Base-by-base conservation (phyloP, 2,888 invertebrate genomes). In the Philhelius pedissequus region DNA sequence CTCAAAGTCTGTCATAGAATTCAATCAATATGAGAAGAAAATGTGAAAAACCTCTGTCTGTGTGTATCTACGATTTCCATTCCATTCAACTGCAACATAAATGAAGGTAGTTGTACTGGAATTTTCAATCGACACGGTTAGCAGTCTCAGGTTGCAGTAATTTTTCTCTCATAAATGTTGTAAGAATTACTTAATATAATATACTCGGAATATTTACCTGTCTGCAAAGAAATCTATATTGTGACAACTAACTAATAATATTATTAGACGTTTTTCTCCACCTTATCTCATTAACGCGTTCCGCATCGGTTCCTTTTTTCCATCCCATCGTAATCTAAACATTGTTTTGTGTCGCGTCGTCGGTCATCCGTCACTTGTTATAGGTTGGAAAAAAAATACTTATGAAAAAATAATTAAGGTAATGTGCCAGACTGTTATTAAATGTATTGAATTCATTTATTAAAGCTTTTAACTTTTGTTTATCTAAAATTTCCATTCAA, bases 81-180 rank as follows among this genome's bases (percentile, higher is more conserved):
- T 56, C 13, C 6, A n/a, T 20, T 25, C 22, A 25, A 20, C 56
- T 11, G 4, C 32, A 35, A 35, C 32, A 30, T 20, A 32, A n/a
- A 27, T 38, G n/a, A 13, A 32, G 0, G 5, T 32, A 56, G 56
- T 56, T 56, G 32, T 56, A 13, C 35, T 56, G 32, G 35, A 56
- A 56, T 56, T 56, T 56, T 32, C 32, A 56, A 56, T 35, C 56
- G 56, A 56, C 56, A 56, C 32, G 56, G 56, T 56, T 56, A 32
- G 8, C 30, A 27, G 5, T 32, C 20, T 56, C 18, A 56, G 35
- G 56, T 56, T 56, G 56, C 20, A 32, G 13, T 4, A 32, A 20
- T 32, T 56, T 35, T 56, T 20, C 3, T 54, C 4, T 56, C 2
- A n/a, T n/a, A 11, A 15, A 56, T 56, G 30, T 56, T 56, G 56